Conservation (phyloP, 2,797 vertebrate genomes). For the Lophotriccus pileatus region DNA sequence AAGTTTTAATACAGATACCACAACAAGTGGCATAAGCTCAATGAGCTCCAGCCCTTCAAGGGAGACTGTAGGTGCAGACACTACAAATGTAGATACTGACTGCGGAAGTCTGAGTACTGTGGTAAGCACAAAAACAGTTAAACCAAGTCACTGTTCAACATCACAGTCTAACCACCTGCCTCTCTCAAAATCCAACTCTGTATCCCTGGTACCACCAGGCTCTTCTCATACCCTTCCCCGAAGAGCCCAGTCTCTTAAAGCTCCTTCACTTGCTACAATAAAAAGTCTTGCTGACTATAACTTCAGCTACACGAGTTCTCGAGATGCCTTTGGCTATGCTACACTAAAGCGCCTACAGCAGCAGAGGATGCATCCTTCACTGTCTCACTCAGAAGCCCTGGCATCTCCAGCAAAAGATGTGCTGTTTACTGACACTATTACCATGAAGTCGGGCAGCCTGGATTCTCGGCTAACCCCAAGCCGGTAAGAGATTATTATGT, state of each 20-base stretch:
- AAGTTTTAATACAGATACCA: constrained; percentile 99
- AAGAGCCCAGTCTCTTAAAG: constrained; percentile 95
- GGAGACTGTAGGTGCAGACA: constrained; percentile 89
- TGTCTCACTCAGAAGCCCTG: constrained; percentile 95
- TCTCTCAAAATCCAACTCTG: constrained; percentile 89
- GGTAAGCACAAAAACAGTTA: constrained; percentile 92
- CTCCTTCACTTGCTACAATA: constrained; percentile 90
- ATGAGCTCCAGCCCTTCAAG: constrained; percentile 98
- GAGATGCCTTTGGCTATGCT: constrained; percentile 95
- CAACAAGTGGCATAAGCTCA: constrained; percentile 98
- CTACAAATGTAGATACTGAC: constrained; percentile 87
- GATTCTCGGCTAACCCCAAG: constrained; percentile 94
- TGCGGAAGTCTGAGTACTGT: constrained; percentile 97
- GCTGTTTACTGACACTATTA: constrained; percentile 96
- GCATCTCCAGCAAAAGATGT: constrained; percentile 98
- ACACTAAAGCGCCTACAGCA: constrained; percentile 94
- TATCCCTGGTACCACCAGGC: constrained; percentile 90
- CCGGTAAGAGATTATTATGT: constrained; percentile 77
- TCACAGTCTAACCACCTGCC: constrained; percentile 88
- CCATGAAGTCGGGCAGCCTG: constrained; percentile 97
- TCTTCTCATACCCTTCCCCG: constrained; percentile 96
- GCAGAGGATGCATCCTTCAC: constrained; percentile 94
- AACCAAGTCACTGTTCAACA: constrained; percentile 83
- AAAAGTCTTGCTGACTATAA: constrained; percentile 95
- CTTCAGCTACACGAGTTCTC: constrained; percentile 91